A percentile compares a stretch with the other conserved stretches of the same genome.
These are phyloP conservation scores for Lycocerus yunnanus DNA, from an alignment of 2,888 invertebrate species.

Conservation along the genomic window DNA sequence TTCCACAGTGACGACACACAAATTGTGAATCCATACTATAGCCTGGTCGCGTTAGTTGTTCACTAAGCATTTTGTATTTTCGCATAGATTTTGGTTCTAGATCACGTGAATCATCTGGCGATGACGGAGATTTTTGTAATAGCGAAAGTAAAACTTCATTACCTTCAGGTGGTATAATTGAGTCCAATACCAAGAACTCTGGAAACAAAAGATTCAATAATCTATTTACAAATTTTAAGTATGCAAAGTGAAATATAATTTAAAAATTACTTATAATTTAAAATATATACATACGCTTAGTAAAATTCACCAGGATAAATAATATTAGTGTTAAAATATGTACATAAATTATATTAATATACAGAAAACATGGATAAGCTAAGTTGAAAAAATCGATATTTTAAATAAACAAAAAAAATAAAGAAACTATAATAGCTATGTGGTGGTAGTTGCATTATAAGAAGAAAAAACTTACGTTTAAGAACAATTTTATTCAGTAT, in stretches of 20 bases:
- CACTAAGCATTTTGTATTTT: conserved; percentile 34
- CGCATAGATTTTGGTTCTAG: conserved; percentile 51
- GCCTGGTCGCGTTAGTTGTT: conserved; percentile 39
- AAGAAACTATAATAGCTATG: neutral
- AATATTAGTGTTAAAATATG: neutral
- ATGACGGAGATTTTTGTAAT: conserved; percentile 27
- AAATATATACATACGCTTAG: neutral
- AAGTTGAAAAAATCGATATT: no score
- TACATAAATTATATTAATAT: neutral
- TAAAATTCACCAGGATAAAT: neutral
- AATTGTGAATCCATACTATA: conserved; percentile 62
- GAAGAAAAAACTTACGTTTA: no score
- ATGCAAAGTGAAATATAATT: neutral
- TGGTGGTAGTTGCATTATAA: neutral
- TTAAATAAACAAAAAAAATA: neutral
- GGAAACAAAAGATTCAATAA: conserved; percentile 36
- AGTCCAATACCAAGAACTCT: conserved; percentile 50
- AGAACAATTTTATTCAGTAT: no score
- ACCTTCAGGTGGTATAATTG: conserved; percentile 45
- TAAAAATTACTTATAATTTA: neutral
- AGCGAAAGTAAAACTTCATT: conserved; percentile 35
- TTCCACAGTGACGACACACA: conserved; percentile 80
- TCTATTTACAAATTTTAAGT: neutral
- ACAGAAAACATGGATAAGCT: neutral
- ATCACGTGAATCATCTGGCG: conserved; percentile 27